Conservation (phyloP, 1,140 invertebrate species). For the Drosophila teissieri region DNA sequence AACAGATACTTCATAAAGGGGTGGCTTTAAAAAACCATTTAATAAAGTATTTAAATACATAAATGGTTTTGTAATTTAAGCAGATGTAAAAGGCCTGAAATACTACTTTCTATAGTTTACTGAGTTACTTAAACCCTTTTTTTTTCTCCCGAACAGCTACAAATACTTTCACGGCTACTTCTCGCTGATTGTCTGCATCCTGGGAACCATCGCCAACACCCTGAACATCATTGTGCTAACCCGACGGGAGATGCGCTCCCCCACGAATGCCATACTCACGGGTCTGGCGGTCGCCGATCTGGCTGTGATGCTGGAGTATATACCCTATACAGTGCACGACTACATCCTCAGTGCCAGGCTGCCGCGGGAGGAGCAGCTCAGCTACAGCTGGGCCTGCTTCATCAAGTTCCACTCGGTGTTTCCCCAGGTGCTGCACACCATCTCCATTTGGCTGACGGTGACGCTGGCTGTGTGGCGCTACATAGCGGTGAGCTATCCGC, state of each 20-base stretch:
- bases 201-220: conserved; percentile 96
- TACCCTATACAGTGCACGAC: conserved; percentile 94
- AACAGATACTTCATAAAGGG: not conserved
- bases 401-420: conserved; percentile 94
- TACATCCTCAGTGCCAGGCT: conserved; percentile 86
- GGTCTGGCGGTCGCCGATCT: conserved; percentile 96
- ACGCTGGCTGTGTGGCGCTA: conserved; percentile 97
- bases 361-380: conserved; percentile 85
- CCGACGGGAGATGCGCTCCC: conserved; percentile 93
- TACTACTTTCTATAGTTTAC: too few species aligned
- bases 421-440: conserved; percentile 94
- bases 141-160: conserved; percentile 73
- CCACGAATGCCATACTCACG: conserved; percentile 94
- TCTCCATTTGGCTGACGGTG: conserved; percentile 96
- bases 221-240: conserved; percentile 98
- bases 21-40: not conserved
- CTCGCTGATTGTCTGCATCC: conserved; percentile 90
- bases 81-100: too few species aligned
- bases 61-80: too few species aligned
- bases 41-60: too few species aligned
- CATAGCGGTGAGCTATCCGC: conserved; percentile 93
- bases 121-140: too few species aligned
- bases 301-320: conserved; percentile 96
- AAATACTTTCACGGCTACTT: conserved; percentile 81
- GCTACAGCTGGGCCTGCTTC: conserved; percentile 92